Evolutionary conservation across 1,140 invertebrate genomes (phyloP).

Genomic region (Neotoxoptera formosana): DNA sequence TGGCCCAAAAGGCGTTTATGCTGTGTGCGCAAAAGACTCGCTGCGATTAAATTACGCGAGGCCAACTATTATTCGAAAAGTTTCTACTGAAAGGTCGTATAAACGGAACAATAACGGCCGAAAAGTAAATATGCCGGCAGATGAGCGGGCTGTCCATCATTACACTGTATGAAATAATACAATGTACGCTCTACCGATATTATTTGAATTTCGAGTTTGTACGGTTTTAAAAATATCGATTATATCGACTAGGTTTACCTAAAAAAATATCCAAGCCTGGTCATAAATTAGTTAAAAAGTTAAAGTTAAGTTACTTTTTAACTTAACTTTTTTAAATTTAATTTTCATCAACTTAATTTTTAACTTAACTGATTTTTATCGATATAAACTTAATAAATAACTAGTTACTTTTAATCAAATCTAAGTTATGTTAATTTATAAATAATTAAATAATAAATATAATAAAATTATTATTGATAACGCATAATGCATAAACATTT

Average conservation of each 20-base stretch:
- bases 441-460: too few species aligned
- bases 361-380: too few species aligned
- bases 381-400: too few species aligned
- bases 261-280: background rate
- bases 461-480: too few species aligned
- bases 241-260: background rate
- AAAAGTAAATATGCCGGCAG: background rate
- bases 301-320: too few species aligned
- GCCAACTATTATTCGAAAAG: slow-evolving; percentile 52
- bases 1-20: background rate
- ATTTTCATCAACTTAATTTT: too few species aligned
- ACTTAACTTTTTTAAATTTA: too few species aligned
- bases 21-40: background rate
- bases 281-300: too few species aligned
- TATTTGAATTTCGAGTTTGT: background rate
- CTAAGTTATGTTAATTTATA: too few species aligned
- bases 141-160: background rate
- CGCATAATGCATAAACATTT: too few species aligned
- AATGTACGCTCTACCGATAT: background rate
- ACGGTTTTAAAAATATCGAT: background rate
- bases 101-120: background rate
- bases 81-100: background rate
- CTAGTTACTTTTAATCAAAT: too few species aligned
- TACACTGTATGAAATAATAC: background rate
- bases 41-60: background rate